Conservation (phyloP, 2,888 invertebrate genomes). For the Tridacna gigas region DNA sequence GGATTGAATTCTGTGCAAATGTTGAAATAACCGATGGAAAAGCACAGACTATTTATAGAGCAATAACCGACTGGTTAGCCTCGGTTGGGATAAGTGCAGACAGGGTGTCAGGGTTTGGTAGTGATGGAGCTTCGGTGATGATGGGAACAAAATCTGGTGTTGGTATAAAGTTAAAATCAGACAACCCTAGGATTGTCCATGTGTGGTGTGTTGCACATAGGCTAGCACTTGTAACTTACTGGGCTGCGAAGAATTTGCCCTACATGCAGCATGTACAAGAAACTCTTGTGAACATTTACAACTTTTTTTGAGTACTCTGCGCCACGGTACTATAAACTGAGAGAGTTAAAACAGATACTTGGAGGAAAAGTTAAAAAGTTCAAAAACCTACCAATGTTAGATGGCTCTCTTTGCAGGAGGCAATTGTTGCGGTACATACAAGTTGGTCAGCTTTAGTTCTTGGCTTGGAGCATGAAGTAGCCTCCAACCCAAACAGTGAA, state of each 20-base stretch:
- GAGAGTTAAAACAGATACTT: conserved; percentile 31
- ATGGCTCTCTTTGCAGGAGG: conserved; percentile 35
- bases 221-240: conserved; percentile 40
- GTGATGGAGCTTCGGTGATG: conserved; percentile 44
- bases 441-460: conserved; percentile 32
- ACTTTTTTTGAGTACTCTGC: conserved; percentile 42
- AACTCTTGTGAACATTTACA: conserved; percentile 31
- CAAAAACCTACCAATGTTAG: conserved; percentile 41
- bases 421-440: conserved; percentile 12
- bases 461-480: conserved; percentile 36
- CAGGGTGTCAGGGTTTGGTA: conserved; percentile 39
- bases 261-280: conserved; percentile 29
- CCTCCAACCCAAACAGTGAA: conserved; percentile 25
- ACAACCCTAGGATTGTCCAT: conserved; percentile 37
- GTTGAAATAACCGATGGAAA: conserved; percentile 37
- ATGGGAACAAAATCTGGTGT: conserved; percentile 25
- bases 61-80: conserved; percentile 24
- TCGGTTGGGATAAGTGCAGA: conserved; percentile 20
- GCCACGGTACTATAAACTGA: conserved; percentile 32
- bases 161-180: conserved; percentile 24
- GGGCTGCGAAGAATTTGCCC: conserved; percentile 25
- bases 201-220: conserved; percentile 53
- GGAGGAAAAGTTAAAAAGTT: conserved; percentile 19
- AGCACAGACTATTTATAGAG: conserved; percentile 40
- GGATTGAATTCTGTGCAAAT: conserved; percentile 30